phyloP scores from a whole-genome alignment of 2,888 invertebrate genomes.

The Pyrocoelia pectoralis region DNA sequence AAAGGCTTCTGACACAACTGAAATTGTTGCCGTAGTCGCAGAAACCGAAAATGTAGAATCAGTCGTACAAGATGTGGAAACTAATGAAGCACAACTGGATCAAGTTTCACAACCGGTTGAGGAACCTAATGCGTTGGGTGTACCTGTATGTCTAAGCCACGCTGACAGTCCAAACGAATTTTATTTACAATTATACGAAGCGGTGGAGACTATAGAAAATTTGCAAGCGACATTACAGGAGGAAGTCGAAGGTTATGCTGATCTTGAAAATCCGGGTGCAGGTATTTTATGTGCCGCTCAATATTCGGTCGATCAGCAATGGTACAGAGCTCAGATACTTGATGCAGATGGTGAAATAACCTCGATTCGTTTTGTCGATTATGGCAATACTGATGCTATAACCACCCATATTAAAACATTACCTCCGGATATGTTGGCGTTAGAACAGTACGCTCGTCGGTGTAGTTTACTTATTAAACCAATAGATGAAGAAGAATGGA shows the following conservation, averaged over 20 bases:
- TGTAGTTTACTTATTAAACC: conserved; percentile 75
- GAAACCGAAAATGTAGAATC: background rate
- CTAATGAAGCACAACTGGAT: background rate
- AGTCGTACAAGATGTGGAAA: background rate
- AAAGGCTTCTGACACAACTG: conserved; percentile 4
- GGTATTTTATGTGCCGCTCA: conserved; percentile 78
- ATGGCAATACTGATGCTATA: conserved; percentile 79
- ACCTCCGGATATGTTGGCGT: conserved; percentile 65
- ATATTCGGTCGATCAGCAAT: conserved; percentile 83
- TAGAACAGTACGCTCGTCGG: conserved; percentile 67
- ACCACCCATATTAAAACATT: conserved; percentile 68
- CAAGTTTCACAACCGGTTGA: background rate
- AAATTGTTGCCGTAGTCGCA: background rate
- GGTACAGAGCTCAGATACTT: conserved; percentile 92
- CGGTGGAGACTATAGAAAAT: conserved; percentile 64
- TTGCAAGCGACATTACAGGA: conserved; percentile 73
- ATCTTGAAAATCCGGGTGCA: conserved; percentile 66
- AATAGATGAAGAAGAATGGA: conserved; percentile 71
- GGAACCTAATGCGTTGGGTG: conserved; percentile 43
- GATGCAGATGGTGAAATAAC: conserved; percentile 80
- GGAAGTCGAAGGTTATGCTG: conserved; percentile 60
- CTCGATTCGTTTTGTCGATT: conserved; percentile 80
- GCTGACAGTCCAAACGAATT: conserved; percentile 80
- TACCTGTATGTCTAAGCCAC: conserved; percentile 72
- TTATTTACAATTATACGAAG: conserved; percentile 73